Percentiles rank a stretch among this genome's conserved stretches.
Conservation (phyloP, 2,888 invertebrate genomes). For the Drosophila emarginata region DNA sequence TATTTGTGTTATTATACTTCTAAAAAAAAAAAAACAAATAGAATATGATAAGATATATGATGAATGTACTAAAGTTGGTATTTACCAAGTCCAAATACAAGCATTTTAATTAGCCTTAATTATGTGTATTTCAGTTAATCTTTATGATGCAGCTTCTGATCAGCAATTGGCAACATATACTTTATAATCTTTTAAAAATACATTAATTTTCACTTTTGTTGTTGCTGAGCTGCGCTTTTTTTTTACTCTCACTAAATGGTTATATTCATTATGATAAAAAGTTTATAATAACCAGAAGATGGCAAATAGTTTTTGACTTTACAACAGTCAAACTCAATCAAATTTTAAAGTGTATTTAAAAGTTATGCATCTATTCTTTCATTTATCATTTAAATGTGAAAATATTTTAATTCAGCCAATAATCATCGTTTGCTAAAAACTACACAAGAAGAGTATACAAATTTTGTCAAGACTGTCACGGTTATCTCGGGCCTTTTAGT, state of each 20-base stretch:
- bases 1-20: not conserved
- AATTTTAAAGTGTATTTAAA: too few relatives aligned
- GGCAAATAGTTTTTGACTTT: too few relatives aligned
- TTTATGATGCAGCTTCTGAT: slow-evolving; percentile 7
- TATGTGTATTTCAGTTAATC: not conserved
- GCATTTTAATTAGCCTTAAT: not conserved
- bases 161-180: slow-evolving; percentile 14
- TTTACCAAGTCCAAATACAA: not conserved
- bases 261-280: not conserved
- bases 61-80: not conserved
- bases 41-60: not conserved
- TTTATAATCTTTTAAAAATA: slow-evolving; percentile 17
- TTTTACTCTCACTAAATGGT: not conserved
- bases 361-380: too few relatives aligned
- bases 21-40: not conserved
- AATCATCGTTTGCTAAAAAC: too few relatives aligned
- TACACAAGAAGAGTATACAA: too few relatives aligned
- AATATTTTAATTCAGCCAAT: too few relatives aligned
- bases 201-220: slow-evolving; percentile 17
- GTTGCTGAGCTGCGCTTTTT: slow-evolving; percentile 23
- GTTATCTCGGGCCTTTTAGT: too few relatives aligned
- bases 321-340: too few relatives aligned
- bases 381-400: too few relatives aligned
- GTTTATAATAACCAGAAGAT: too few relatives aligned
- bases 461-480: too few relatives aligned